Evolutionary conservation across 2,888 invertebrate genomes (phyloP).

Genomic region (Emmelina monodactyla): DNA sequence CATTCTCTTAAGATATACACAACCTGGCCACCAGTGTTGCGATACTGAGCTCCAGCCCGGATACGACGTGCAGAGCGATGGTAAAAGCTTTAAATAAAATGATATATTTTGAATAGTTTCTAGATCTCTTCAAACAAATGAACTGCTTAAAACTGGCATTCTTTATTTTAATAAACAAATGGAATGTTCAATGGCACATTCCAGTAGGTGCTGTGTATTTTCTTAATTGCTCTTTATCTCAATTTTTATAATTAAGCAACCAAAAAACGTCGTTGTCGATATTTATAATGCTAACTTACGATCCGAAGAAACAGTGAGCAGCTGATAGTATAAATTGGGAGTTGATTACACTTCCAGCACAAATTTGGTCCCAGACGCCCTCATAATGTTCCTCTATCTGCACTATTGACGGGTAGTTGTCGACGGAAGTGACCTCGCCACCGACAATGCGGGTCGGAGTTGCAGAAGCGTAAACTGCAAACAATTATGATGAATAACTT

Average conservation of each 20-base stretch:
- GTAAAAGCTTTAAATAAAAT: constrained; percentile 20
- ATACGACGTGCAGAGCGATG: constrained; percentile 23
- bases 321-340: constrained; percentile 15
- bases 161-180: too few species aligned
- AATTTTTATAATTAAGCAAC: too few species aligned
- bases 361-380: constrained; percentile 22
- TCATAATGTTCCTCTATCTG: constrained; percentile 20
- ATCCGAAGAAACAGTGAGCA: constrained; percentile 22
- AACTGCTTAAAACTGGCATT: too few species aligned
- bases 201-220: too few species aligned
- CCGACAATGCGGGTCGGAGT: constrained; percentile 19
- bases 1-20: constrained; percentile 13
- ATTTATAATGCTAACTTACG: too few species aligned
- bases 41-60: constrained; percentile 31
- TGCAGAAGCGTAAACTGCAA: constrained; percentile 6
- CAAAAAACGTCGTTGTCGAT: too few species aligned
- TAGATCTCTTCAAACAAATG: too few species aligned
- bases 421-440: constrained; percentile 22
- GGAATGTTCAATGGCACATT: too few species aligned
- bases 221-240: too few species aligned
- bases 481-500: background rate
- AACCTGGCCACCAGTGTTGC: constrained; percentile 30
- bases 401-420: constrained; percentile 24
- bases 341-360: constrained; percentile 23
- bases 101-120: constrained; percentile 7